phyloP scores from a whole-genome alignment of 2,888 invertebrate species.

The Heliconius ismenius region DNA sequence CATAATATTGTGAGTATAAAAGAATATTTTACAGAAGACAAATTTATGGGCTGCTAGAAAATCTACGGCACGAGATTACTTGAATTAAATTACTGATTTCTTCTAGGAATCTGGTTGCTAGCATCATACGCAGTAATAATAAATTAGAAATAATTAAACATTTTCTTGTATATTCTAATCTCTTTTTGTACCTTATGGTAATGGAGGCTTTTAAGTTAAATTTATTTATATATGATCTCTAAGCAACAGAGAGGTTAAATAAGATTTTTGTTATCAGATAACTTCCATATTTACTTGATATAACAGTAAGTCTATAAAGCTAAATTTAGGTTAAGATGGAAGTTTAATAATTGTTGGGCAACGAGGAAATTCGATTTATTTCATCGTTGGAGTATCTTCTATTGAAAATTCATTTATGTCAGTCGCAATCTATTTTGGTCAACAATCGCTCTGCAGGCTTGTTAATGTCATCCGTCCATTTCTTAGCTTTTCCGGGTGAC shows the following conservation, averaged over 20 bases:
- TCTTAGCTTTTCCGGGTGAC: conserved; percentile 22
- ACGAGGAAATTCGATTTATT: conserved; percentile 31
- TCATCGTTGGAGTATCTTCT: conserved; percentile 21
- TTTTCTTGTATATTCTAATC: background rate
- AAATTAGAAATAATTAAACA: background rate
- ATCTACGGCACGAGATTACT: background rate
- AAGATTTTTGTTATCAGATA: background rate
- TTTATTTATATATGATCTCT: background rate
- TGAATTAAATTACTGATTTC: conserved; percentile 5
- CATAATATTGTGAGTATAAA: conserved; percentile 42
- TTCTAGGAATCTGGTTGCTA: conserved; percentile 5
- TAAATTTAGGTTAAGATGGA: background rate
- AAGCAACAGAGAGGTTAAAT: background rate
- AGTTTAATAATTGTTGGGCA: conserved; percentile 6
- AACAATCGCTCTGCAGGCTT: conserved; percentile 33
- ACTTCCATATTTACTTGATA: no score
- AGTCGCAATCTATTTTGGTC: conserved; percentile 38
- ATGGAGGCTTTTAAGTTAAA: background rate
- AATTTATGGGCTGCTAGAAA: conserved; percentile 19
- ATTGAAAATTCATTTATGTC: conserved; percentile 33
- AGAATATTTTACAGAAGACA: conserved; percentile 33
- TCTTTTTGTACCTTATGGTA: background rate
- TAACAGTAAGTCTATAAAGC: background rate
- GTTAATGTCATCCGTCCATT: conserved; percentile 38
- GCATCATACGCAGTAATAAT: background rate